phyloP scores from a whole-genome alignment of 2,797 vertebrate genomes.

The Gila robusta region DNA sequence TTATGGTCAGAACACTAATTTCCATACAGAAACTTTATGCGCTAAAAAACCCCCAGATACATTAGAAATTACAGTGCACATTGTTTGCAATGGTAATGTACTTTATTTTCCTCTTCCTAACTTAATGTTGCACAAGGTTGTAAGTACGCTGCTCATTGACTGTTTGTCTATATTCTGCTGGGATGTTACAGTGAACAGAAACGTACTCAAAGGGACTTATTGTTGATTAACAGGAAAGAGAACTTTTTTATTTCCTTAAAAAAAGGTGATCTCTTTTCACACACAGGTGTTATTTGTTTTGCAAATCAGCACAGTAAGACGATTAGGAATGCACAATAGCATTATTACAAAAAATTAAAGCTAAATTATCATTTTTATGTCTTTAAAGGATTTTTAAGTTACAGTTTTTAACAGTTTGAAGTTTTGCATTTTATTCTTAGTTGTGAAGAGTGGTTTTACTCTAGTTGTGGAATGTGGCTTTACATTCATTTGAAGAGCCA shows the following conservation, averaged over 20 bases:
- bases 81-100: neutral
- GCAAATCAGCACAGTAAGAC: neutral
- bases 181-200: slow-evolving; percentile 24
- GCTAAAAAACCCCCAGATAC: neutral
- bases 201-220: slow-evolving; percentile 1
- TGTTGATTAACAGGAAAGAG: slow-evolving; percentile 1
- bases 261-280: neutral
- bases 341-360: neutral
- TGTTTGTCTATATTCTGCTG: neutral
- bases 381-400: slow-evolving; percentile 34
- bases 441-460: slow-evolving; percentile 1
- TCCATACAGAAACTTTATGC: neutral
- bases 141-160: neutral
- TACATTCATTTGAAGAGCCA: neutral
- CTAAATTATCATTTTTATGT: neutral
- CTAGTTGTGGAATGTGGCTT: neutral
- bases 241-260: slow-evolving; percentile 17
- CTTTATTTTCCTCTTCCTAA: neutral
- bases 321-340: neutral
- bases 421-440: neutral
- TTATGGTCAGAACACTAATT: slow-evolving; percentile 37
- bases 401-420: slow-evolving; percentile 1
- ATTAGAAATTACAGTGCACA: neutral
- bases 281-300: neutral
- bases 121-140: slow-evolving; percentile 5